These are phyloP conservation scores for Piscicola geometra DNA, from an alignment of 2,888 invertebrate genomes.

Conservation along the genomic window DNA sequence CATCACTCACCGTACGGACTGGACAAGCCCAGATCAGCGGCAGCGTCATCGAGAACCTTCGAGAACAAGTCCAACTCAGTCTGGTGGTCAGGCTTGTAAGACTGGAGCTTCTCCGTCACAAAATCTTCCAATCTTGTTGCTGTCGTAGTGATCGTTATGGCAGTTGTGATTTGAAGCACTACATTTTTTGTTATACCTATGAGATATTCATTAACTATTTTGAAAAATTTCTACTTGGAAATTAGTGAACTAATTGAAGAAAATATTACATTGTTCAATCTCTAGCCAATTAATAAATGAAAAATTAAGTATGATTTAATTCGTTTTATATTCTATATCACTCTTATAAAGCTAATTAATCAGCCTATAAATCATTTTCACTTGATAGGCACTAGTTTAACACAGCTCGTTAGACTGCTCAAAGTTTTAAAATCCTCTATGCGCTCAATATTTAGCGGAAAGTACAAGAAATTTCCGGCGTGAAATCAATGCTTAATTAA, in stretches of 20 bases:
- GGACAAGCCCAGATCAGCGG: constrained; percentile 74
- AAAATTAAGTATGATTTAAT: neutral
- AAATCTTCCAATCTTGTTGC: constrained; percentile 59
- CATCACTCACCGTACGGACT: constrained; percentile 69
- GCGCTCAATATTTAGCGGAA: neutral
- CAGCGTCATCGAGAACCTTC: constrained; percentile 76
- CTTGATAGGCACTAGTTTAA: too few species aligned
- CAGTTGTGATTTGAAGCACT: too few species aligned
- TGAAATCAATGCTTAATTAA: neutral
- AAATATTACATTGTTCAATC: neutral
- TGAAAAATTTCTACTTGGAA: too few species aligned
- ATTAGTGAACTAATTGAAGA: neutral
- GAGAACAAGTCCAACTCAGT: constrained; percentile 80
- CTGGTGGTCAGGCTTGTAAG: constrained; percentile 73
- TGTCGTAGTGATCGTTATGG: too few species aligned
- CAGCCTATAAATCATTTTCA: too few species aligned
- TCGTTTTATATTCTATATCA: too few species aligned
- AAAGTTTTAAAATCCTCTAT: too few species aligned
- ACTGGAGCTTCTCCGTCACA: constrained; percentile 64
- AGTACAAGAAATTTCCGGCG: neutral
- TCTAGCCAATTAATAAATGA: neutral
- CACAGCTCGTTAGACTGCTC: too few species aligned
- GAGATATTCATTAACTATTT: neutral
- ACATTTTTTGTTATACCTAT: too few species aligned
- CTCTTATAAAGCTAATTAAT: too few species aligned